These are phyloP conservation scores for Sus scrofa DNA, from an alignment of 2,113 vertebrate species.

Conservation along the genomic window T2T-Sscrofa CM000821.6:53432501-53433000, in stretches of 20 bases:
- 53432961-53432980: neutral
- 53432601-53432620: neutral
- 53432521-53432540: neutral
- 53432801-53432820: no score
- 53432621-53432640: neutral
- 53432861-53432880: no score
- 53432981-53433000: neutral
- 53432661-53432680: neutral
- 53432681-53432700: neutral
- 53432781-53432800: no score
- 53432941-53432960: conserved; percentile 43
- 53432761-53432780: no score
- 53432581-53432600: neutral
- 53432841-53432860: no score
- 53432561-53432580: neutral
- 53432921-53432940: neutral
- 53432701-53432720: neutral
- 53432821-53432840: no score
- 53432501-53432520: conserved; percentile 41
- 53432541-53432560: conserved; percentile 43
- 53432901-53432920: no score
- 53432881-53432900: no score
- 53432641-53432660: neutral
- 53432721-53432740: neutral
- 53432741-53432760: neutral